Evolutionary conservation across 2,797 vertebrate species (phyloP).

Genomic region (Eurystomus glaucurus): DNA sequence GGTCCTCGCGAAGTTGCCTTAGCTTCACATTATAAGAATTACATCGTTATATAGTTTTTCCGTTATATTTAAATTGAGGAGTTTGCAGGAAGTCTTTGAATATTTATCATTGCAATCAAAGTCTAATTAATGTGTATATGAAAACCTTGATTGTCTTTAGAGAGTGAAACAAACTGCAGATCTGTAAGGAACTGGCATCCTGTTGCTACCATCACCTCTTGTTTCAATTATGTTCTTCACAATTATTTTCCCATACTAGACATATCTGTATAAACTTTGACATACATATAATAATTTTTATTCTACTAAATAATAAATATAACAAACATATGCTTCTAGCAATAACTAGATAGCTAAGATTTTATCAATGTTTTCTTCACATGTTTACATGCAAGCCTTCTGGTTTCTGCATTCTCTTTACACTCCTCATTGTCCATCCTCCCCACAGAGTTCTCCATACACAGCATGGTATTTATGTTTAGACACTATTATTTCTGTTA

Average conservation of each 20-base stretch:
- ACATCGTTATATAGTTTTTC: not conserved
- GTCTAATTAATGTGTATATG: not conserved
- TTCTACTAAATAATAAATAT: not conserved
- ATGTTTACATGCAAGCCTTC: not conserved
- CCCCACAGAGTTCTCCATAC: not conserved
- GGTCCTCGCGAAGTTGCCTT: not conserved
- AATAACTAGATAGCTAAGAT: not conserved
- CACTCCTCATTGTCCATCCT: rapidly evolving
- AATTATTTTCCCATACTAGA: not conserved
- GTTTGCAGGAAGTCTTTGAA: not conserved
- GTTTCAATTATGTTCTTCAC: not conserved
- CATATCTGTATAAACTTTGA: not conserved
- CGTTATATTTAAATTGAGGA: not conserved
- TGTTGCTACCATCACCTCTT: not conserved
- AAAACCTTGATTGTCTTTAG: not conserved
- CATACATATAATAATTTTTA: not conserved
- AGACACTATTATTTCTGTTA: not conserved
- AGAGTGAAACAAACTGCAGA: not conserved
- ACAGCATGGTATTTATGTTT: not conserved
- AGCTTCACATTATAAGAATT: not conserved
- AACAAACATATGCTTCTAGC: not conserved
- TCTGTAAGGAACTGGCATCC: not conserved
- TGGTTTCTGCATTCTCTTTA: not conserved
- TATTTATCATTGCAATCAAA: not conserved
- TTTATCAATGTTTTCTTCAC: not conserved